These are phyloP conservation scores for Alectoris magna DNA, from an alignment of 2,797 vertebrate species.

Conservation along the genomic window DNA sequence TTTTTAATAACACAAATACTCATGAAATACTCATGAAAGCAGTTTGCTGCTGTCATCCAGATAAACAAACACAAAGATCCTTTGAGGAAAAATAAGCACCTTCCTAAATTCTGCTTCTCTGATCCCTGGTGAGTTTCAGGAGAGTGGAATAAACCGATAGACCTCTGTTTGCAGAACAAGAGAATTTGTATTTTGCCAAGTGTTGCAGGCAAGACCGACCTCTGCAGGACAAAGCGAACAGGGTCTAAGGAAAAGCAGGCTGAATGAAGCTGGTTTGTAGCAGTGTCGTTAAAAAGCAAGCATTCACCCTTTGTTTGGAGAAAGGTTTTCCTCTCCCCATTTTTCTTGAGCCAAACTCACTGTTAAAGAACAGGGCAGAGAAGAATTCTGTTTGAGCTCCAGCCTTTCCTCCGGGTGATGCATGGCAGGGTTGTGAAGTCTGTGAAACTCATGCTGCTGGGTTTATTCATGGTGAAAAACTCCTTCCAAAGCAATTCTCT, in stretches of 20 bases:
- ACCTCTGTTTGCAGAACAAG: not conserved
- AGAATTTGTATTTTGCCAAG: not conserved
- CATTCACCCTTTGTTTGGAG: not conserved
- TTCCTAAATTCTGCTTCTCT: not conserved
- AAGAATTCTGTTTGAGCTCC: not conserved
- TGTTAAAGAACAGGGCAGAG: not conserved
- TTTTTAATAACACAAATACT: too few relatives aligned
- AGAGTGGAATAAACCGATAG: not conserved
- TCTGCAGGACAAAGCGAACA: conserved; percentile 71
- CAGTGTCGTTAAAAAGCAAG: not conserved
- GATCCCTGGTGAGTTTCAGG: not conserved
- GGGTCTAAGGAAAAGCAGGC: not conserved
- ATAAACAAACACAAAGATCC: not conserved
- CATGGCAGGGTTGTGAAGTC: not conserved
- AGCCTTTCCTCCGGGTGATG: not conserved
- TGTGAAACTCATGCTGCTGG: not conserved
- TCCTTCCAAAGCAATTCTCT: not conserved
- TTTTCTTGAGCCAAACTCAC: not conserved
- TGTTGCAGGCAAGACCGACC: conserved; percentile 75
- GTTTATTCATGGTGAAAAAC: not conserved
- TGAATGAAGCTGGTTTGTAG: not conserved
- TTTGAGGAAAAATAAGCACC: not conserved
- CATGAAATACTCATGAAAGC: not conserved
- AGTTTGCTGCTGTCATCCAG: not conserved
- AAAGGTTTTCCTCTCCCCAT: not conserved